Conservation (phyloP, 2,888 invertebrate genomes). For the Alloplasta piceator region DNA sequence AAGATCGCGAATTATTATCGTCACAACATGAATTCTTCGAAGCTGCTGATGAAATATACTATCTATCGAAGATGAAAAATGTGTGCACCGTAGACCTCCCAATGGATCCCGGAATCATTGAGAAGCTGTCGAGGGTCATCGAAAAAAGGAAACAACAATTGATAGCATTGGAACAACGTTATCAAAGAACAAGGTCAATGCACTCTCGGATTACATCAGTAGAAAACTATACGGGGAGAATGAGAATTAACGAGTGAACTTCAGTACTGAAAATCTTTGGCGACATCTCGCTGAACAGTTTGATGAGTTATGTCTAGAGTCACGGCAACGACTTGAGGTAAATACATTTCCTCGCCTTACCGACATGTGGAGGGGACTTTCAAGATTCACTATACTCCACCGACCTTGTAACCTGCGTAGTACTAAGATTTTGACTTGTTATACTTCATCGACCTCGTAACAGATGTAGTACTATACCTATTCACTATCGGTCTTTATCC, state of each 20-base stretch:
- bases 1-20: slow-evolving; percentile 60
- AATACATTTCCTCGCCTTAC: too few relatives aligned
- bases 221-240: not conserved
- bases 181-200: slow-evolving; percentile 47
- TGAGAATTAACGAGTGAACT: not conserved
- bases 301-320: not conserved
- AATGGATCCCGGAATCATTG: too few relatives aligned
- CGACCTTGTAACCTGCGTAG: too few relatives aligned
- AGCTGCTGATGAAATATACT: slow-evolving; percentile 27
- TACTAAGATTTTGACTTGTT: too few relatives aligned
- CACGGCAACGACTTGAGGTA: too few relatives aligned
- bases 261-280: slow-evolving; percentile 23
- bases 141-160: not conserved
- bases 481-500: too few relatives aligned
- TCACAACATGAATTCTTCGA: slow-evolving; percentile 46
- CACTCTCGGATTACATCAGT: slow-evolving; percentile 25
- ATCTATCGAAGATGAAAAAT: not conserved
- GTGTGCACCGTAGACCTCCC: too few relatives aligned
- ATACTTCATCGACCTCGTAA: too few relatives aligned
- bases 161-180: slow-evolving; percentile 1
- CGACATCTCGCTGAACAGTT: slow-evolving; percentile 9
- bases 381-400: too few relatives aligned
- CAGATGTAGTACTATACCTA: too few relatives aligned
- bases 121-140: not conserved
- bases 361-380: too few relatives aligned